Percentiles rank a stretch among this genome's conserved stretches.
Evolutionary conservation across 2,113 vertebrate species (phyloP).

Genomic region (Ahaetulla prasina): DNA sequence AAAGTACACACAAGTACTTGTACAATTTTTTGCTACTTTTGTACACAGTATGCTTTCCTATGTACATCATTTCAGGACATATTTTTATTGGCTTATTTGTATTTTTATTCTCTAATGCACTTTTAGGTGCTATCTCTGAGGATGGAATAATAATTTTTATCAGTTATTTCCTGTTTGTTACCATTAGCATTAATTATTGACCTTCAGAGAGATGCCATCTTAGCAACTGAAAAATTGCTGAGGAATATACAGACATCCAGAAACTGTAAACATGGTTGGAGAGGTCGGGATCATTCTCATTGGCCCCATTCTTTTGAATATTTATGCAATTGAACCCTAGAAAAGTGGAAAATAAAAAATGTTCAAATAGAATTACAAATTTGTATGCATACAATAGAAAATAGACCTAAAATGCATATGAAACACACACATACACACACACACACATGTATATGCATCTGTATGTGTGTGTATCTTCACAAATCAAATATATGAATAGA

Average conservation of each 20-base stretch:
- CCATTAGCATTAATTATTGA: slow-evolving; percentile 60
- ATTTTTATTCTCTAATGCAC: slow-evolving; percentile 42
- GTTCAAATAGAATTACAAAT: background rate
- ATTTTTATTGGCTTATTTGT: slow-evolving; percentile 44
- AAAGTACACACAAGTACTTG: slow-evolving; percentile 25
- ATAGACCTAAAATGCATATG: background rate
- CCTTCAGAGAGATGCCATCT: slow-evolving; percentile 51
- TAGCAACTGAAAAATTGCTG: slow-evolving; percentile 2
- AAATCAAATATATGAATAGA: background rate
- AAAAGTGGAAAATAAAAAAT: background rate
- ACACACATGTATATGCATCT: too few relatives aligned
- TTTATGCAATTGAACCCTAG: background rate
- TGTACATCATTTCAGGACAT: slow-evolving; percentile 45
- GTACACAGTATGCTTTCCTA: slow-evolving; percentile 36
- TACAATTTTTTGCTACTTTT: slow-evolving; percentile 32
- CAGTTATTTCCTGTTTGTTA: slow-evolving; percentile 60
- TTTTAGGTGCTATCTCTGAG: slow-evolving; percentile 51
- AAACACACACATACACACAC: too few relatives aligned
- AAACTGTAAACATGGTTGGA: background rate
- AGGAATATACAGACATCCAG: background rate
- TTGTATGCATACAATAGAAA: background rate
- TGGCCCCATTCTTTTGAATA: background rate
- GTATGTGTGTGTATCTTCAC: too few relatives aligned
- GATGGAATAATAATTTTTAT: slow-evolving; percentile 51
- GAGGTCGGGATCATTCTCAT: background rate